Base-by-base conservation (phyloP, 2,797 vertebrate genomes). In the Spatula clypeata region DNA sequence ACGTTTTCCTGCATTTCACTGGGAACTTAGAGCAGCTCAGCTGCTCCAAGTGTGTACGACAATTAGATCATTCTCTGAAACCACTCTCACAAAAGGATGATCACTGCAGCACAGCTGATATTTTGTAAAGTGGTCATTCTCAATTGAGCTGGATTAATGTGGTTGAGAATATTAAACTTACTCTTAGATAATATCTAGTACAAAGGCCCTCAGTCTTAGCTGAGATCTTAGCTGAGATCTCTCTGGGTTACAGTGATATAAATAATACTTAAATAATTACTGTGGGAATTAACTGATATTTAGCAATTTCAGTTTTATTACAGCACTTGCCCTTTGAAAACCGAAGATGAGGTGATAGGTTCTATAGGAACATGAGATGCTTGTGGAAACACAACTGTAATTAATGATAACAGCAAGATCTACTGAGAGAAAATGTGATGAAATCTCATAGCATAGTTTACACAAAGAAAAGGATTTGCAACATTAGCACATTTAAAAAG, bases 201-300 rank as follows among this genome's bases (percentile, higher is more conserved):
- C 73, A 90, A 58, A 82, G 83, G 49, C 70, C n/a, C 19, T 90
- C 64, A 75, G 60, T 93, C 73, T 90, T 44, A 71, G 44, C 23
- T 91, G 65, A 88, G 42, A 64, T 66, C 36, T 90, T 44, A 71
- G 44, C 23, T 91, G 61, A 88, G 42, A 64, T 66, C 36, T 90
- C 72, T 54, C 61, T 85, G 64, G 21, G 65, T 80, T 92, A 74
- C 83, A 88, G 55, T 80, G 65, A 82, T 69, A 90, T 81, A 95
- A 96, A 85, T 88, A 93, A 88, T 79, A 77, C 47, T 93, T 85
- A 60, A 83, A 86, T 84, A 94, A 92, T 94, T 93, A 69, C 61
- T 76, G 61, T 77, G 88, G 86, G 69, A 96, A 90, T 97, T 86
- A 92, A 57, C 8, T 47, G 67, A 74, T 91, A 90, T 72, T 93